phyloP scores from a whole-genome alignment of 2,888 invertebrate species.

The Himalopsyche kuldschensis region DNA sequence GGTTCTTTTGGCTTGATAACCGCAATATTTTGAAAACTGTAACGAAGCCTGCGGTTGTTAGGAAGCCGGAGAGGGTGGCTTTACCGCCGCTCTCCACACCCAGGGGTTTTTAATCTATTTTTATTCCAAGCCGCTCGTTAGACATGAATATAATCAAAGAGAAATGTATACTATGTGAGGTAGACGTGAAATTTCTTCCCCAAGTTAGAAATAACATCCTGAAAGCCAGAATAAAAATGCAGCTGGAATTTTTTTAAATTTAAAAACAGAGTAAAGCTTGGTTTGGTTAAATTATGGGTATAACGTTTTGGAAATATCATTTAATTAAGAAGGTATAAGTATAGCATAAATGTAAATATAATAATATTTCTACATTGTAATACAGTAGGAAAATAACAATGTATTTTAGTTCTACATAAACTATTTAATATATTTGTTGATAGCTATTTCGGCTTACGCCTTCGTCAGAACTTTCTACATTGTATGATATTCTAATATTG shows the following conservation, averaged over 20 bases:
- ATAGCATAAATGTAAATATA: too few species aligned
- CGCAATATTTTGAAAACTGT: constrained; percentile 16
- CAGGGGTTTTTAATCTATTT: not conserved
- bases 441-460: too few species aligned
- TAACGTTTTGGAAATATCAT: too few species aligned
- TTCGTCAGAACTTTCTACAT: too few species aligned
- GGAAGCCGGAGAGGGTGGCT: not conserved
- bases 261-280: too few species aligned
- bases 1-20: not conserved
- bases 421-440: too few species aligned
- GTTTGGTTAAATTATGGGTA: too few species aligned
- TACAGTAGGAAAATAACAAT: too few species aligned
- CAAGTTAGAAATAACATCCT: not conserved
- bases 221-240: not conserved
- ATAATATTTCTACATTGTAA: too few species aligned
- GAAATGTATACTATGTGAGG: not conserved
- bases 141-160: not conserved
- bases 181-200: not conserved
- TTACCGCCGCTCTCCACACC: not conserved
- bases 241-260: not conserved
- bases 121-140: not conserved
- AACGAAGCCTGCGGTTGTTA: constrained; percentile 23
- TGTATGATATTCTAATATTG: too few species aligned
- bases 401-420: too few species aligned
- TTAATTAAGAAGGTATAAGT: too few species aligned